phyloP scores from a whole-genome alignment of 2,888 invertebrate genomes.

The Cyaniris semiargus region DNA sequence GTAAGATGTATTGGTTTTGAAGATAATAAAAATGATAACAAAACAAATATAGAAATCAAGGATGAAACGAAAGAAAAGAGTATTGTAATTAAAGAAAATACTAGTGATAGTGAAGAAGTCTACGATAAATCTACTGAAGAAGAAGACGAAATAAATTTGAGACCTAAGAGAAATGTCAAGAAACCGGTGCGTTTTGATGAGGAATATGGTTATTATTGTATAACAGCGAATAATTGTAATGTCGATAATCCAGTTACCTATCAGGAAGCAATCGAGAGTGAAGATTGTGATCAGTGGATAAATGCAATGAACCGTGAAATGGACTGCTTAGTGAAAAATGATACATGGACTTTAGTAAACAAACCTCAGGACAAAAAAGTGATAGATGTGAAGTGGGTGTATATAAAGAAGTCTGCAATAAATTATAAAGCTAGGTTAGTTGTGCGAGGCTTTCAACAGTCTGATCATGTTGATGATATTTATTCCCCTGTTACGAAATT shows the following conservation, averaged over 20 bases:
- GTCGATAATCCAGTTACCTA: slow-evolving; percentile 33
- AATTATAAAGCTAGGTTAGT: slow-evolving; percentile 32
- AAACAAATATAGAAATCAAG: too few species aligned
- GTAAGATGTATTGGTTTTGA: too few species aligned
- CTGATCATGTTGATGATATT: slow-evolving; percentile 35
- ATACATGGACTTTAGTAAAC: slow-evolving; percentile 40
- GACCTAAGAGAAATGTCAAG: too few species aligned
- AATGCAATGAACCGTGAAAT: neutral
- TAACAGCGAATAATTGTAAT: neutral
- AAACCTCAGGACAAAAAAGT: slow-evolving; percentile 44
- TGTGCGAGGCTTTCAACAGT: slow-evolving; percentile 37
- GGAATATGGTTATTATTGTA: too few species aligned
- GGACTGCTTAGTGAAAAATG: neutral
- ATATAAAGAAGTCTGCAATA: slow-evolving; percentile 43
- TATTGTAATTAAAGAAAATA: too few species aligned
- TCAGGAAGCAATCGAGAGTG: slow-evolving; percentile 35
- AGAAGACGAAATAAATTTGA: too few species aligned
- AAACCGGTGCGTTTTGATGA: too few species aligned
- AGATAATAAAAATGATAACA: too few species aligned
- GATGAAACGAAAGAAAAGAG: too few species aligned
- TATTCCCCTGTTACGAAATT: slow-evolving; percentile 47
- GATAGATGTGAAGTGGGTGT: slow-evolving; percentile 49
- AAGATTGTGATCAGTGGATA: too few species aligned
- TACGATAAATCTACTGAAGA: too few species aligned
- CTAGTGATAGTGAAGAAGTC: too few species aligned